phyloP scores from a whole-genome alignment of 2,113 vertebrate species.

The Vulpes vulpes region DNA sequence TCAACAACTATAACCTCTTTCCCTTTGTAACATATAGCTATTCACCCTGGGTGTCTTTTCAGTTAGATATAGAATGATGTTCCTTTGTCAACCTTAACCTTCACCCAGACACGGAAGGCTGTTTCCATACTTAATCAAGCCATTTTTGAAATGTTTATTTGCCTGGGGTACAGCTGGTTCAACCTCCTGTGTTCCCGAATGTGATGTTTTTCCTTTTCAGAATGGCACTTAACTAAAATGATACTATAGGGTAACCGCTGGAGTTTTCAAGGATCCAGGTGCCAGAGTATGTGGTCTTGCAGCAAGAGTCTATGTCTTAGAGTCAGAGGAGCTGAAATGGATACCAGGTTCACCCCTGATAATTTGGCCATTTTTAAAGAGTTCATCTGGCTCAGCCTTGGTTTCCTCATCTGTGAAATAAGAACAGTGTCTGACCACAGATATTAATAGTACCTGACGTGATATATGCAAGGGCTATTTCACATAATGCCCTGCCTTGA shows the following conservation, averaged over 20 bases:
- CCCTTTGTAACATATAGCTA: not conserved
- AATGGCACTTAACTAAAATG: not conserved
- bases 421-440: not conserved
- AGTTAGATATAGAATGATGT: not conserved
- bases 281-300: not conserved
- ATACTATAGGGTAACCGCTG: not conserved
- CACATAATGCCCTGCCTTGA: not conserved
- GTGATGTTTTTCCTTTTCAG: not conserved
- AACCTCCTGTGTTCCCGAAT: not conserved
- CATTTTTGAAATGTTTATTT: slow-evolving; percentile 36
- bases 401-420: not conserved
- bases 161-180: not conserved
- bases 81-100: slow-evolving; percentile 21
- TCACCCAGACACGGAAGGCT: not conserved
- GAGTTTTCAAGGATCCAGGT: not conserved
- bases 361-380: not conserved
- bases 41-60: slow-evolving; percentile 28
- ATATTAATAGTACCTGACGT: not conserved
- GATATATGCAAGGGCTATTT: not conserved
- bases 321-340: not conserved
- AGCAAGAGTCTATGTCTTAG: not conserved
- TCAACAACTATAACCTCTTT: slow-evolving; percentile 1
- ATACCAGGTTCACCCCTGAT: not conserved
- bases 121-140: not conserved
- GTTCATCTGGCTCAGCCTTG: not conserved